Conservation (phyloP, 1,140 invertebrate species). For the Hyposmocoma kahamanoa region DNA sequence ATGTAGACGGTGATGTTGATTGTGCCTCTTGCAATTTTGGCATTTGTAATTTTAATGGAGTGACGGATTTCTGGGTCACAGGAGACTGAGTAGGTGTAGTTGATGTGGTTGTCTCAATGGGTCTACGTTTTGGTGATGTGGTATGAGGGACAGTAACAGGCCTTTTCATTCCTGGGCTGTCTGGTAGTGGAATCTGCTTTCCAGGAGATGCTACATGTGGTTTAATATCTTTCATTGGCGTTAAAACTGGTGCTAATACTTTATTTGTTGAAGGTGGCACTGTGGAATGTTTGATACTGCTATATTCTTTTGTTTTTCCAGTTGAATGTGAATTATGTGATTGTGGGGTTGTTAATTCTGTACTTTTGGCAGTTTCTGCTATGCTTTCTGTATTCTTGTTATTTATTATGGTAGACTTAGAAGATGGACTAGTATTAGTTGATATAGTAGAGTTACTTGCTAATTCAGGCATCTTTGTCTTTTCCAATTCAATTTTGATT, state of each 20-base stretch:
- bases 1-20: constrained; percentile 26
- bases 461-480: constrained; percentile 42
- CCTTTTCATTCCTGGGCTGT: constrained; percentile 39
- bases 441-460: no score
- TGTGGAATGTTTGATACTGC: constrained; percentile 17
- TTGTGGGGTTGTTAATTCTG: no score
- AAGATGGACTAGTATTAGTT: no score
- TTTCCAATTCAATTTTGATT: constrained; percentile 60
- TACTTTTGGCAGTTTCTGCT: no score
- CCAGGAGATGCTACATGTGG: constrained; percentile 13
- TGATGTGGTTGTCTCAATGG: constrained; percentile 17
- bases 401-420: no score
- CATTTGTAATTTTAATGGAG: constrained; percentile 54
- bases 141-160: constrained; percentile 27
- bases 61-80: constrained; percentile 43
- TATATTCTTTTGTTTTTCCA: constrained; percentile 18
- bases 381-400: no score
- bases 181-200: constrained; percentile 24
- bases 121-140: constrained; percentile 50
- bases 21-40: constrained; percentile 57
- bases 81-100: constrained; percentile 13
- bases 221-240: constrained; percentile 37
- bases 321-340: constrained; percentile 11
- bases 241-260: constrained; percentile 8
- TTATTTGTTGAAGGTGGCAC: constrained; percentile 12